phyloP scores from a whole-genome alignment of 2,888 invertebrate species.

The Sphinx pinastri region DNA sequence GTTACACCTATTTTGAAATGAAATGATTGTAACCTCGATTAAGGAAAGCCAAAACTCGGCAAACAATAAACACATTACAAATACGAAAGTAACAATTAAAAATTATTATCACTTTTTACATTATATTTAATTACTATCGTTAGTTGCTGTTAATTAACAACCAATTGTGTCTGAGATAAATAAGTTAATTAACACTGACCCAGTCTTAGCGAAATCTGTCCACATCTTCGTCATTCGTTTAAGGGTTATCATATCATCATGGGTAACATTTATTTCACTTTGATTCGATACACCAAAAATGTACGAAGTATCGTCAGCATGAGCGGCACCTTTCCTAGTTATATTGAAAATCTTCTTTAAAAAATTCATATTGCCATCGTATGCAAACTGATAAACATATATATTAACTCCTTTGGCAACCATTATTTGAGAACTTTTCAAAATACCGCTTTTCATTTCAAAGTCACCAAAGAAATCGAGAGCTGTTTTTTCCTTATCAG shows the following conservation, averaged over 20 bases:
- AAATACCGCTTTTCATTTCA: conserved; percentile 54
- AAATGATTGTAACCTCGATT: too few species aligned
- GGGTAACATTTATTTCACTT: conserved; percentile 19
- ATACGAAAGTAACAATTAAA: too few species aligned
- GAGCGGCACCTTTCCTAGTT: conserved; percentile 50
- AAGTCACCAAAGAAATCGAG: conserved; percentile 59
- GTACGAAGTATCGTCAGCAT: conserved; percentile 55
- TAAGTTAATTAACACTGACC: conserved; percentile 45
- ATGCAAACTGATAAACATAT: conserved; percentile 55
- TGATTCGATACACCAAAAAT: conserved; percentile 30
- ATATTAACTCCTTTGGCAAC: conserved; percentile 42
- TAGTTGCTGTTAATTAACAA: too few species aligned
- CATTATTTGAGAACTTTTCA: conserved; percentile 44
- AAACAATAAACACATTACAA: too few species aligned
- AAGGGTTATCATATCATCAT: conserved; percentile 42
- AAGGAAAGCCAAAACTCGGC: too few species aligned
- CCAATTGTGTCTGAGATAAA: too few species aligned
- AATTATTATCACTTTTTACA: too few species aligned
- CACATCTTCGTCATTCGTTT: conserved; percentile 56
- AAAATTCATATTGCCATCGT: conserved; percentile 53
- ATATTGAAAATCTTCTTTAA: conserved; percentile 43
- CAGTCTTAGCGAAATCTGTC: conserved; percentile 62
- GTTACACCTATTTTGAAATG: too few species aligned
- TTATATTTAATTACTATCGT: too few species aligned
- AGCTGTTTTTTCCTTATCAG: conserved; percentile 42